phyloP scores from a whole-genome alignment of 1,140 invertebrate genomes.

The Ptiloglossa arizonensis region DNA sequence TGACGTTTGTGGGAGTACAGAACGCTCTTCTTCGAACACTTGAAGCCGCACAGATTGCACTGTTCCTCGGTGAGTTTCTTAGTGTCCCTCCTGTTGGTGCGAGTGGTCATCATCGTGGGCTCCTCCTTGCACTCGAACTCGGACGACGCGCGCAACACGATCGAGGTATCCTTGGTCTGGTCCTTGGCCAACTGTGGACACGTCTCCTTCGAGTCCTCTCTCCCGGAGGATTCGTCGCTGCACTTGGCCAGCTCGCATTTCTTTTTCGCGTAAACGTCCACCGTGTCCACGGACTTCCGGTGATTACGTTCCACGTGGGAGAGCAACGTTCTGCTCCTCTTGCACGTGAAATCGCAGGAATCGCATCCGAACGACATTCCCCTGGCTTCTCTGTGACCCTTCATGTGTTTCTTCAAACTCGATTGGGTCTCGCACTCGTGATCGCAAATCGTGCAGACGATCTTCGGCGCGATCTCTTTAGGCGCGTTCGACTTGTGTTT shows the following conservation, averaged over 20 bases:
- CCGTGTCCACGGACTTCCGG: neutral
- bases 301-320: slow-evolving; percentile 55
- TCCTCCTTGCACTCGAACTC: slow-evolving; percentile 13
- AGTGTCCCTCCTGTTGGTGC: neutral
- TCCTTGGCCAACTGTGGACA: neutral
- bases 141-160: neutral
- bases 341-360: slow-evolving; percentile 54
- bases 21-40: slow-evolving; percentile 81
- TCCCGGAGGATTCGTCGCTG: neutral
- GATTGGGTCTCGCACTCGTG: neutral
- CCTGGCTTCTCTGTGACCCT: slow-evolving; percentile 4
- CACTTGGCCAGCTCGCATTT: slow-evolving; percentile 6
- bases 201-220: neutral
- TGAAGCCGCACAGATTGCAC: slow-evolving; percentile 79
- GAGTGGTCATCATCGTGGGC: neutral
- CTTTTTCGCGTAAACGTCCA: neutral
- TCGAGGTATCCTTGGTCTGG: neutral
- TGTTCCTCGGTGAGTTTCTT: slow-evolving; percentile 25
- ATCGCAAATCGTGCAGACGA: slow-evolving; percentile 10
- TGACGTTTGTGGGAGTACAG: slow-evolving; percentile 82
- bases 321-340: slow-evolving; percentile 48
- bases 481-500: slow-evolving; percentile 4
- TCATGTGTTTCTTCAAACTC: slow-evolving; percentile 24
- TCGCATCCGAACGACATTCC: slow-evolving; percentile 42
- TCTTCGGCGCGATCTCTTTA: neutral